These are phyloP conservation scores for Coranthus polyacanthus DNA, from an alignment of 2,797 vertebrate species.

Conservation along the genomic window DNA sequence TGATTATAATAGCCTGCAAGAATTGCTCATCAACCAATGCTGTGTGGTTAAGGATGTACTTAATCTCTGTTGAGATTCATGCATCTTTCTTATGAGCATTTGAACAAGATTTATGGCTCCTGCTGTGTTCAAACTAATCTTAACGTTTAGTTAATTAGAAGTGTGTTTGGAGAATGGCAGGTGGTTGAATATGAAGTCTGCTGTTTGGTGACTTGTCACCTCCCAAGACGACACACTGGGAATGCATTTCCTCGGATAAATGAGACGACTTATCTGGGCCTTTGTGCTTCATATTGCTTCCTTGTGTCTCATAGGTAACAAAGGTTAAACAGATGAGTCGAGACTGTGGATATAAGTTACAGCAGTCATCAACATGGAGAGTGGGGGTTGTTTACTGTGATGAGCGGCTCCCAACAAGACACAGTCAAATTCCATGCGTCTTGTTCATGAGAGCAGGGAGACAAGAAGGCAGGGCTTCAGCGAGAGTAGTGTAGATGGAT, in stretches of 20 bases:
- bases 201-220: slow-evolving; percentile 37
- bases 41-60: slow-evolving; percentile 54
- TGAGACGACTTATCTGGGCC: slow-evolving; percentile 23
- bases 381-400: slow-evolving; percentile 52
- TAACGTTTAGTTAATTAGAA: slow-evolving; percentile 62
- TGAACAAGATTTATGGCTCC: slow-evolving; percentile 57
- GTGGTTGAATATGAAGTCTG: slow-evolving; percentile 27
- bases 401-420: slow-evolving; percentile 44
- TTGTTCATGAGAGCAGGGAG: slow-evolving; percentile 60
- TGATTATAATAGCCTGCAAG: slow-evolving; percentile 48
- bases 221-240: slow-evolving; percentile 26
- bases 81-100: slow-evolving; percentile 64
- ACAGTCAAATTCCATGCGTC: slow-evolving; percentile 53
- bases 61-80: slow-evolving; percentile 69
- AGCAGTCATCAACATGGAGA: slow-evolving; percentile 44
- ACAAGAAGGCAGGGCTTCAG: slow-evolving; percentile 44
- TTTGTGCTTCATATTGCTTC: slow-evolving; percentile 24
- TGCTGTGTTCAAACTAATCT: slow-evolving; percentile 44
- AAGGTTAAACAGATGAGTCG: slow-evolving; percentile 38
- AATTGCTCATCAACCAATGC: slow-evolving; percentile 40
- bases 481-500: slow-evolving; percentile 55
- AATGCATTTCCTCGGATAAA: slow-evolving; percentile 20
- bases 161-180: slow-evolving; percentile 53
- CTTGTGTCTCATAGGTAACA: not conserved
- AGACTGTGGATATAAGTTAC: slow-evolving; percentile 45